Evolutionary conservation across 2,888 invertebrate species (phyloP), one percentile per base, ranked within the genome.

Genomic region (Tetragonisca angustula): DNA sequence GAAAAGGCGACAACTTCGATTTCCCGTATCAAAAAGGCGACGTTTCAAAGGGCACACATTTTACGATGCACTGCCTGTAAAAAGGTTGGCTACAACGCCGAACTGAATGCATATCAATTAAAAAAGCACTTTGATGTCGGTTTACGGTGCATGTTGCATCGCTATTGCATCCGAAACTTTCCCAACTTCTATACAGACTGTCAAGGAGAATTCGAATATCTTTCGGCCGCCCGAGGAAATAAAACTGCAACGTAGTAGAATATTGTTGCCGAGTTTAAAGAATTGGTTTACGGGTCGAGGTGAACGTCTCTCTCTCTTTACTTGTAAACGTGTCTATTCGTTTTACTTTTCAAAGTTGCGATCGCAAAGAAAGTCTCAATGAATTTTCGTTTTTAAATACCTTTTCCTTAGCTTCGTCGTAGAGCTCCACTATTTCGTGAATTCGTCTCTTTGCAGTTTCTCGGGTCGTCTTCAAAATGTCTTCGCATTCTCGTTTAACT

Each of bases 31-130:
- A 71, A 78, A 85, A 82, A 86, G 80, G 82, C 64, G 67, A 64
- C 52, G 59, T 62, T 73, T 84, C 84, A 84, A 84, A 88, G 81
- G 67, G 54, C 62, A 32, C 61, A 73, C 67, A 70, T 81, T 79
- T 75, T 64, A 64, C 67, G 73, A 72, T 80, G 72, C 79, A 76
- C 72, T 72, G 76, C 77, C 65, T 69, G 75, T 79, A 83, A 76
- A 81, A 85, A 83, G 75, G 73, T 54, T 62, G 72, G 49, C 74
- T 75, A 81, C 74, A 75, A 70, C 78, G 77, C 61, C 64, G 75
- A 65, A 73, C 73, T 70, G 79, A 78, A 83, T 87, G 85, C 85
- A 88, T 88, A 87, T 89, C 87, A 87, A 85, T 81, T 82, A 78
- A 76, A 83, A 69, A 75, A 71, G 50, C 56, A 68, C 88, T 89